Base-by-base conservation (phyloP, 2,888 invertebrate species). In the Eugnorisma glareosa region DNA sequence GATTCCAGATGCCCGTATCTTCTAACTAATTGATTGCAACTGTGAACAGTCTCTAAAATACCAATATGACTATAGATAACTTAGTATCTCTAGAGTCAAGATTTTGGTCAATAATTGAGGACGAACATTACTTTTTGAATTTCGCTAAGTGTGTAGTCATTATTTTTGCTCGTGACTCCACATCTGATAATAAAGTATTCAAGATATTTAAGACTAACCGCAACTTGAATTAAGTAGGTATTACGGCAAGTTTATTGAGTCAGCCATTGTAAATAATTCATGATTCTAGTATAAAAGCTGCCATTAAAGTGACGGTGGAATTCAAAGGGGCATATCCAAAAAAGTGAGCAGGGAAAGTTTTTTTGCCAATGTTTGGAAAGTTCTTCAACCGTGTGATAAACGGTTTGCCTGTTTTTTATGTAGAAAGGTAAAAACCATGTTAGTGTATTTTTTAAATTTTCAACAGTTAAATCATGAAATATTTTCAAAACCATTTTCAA, bases 251-350 rank as follows among this genome's bases (percentile, higher is more conserved):
- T 85, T 86, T 88, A 88, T 90, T 81, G 86, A 87, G 74, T 81
- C 78, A 79, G 75, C 75, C 71, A 54, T 79, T 61, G 72, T 82
- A 83, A 88, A 91, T 91, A 83, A 91, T 90, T 90, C 88, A 91
- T 89, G 78, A 87, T 86, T 85, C 81, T 69, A 63, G 45, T 71
- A 81, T 40, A 75, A 72, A 76, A 40, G 31, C 45, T 75, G 67
- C 71, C 43, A 67, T 85, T 83, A 86, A 75, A 83, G 71, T 73
- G 82, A 73, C 67, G 78, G 68, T 45, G 67, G 71, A 73, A 83
- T 75, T 81, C 51, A 64, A 84, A 54, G 73, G 21, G 57, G 75
- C 28, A 70, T 59, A 59, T 75, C 4, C 69, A 54, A 77, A 76
- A 66, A 61, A 59, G 51, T 69, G 57, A 35, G 51, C 21, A 63